These are phyloP conservation scores for Capitulum mitella DNA, from an alignment of 2,888 invertebrate species.

Conservation along the genomic window DNA sequence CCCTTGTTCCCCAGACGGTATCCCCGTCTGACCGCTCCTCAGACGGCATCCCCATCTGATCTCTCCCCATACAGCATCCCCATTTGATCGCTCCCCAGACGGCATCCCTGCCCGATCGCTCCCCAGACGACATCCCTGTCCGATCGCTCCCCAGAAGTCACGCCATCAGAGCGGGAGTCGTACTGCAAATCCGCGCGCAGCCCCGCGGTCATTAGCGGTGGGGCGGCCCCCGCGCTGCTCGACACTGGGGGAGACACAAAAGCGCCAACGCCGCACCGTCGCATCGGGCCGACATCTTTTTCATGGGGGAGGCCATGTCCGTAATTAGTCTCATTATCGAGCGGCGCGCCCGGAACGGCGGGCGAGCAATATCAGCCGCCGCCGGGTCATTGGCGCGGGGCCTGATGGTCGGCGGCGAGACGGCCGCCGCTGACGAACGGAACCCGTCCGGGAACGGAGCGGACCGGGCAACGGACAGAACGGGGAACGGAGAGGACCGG, in stretches of 20 bases:
- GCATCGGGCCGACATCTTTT: neutral
- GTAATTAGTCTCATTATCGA: slow-evolving; percentile 21
- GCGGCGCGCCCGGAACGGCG: neutral
- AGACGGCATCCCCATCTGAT: neutral
- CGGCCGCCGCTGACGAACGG: too few species aligned
- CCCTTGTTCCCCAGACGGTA: too few species aligned
- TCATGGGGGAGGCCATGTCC: neutral
- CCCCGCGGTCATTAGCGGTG: neutral
- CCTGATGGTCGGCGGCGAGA: neutral
- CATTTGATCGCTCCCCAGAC: neutral
- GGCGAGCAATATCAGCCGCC: neutral
- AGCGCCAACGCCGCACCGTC: neutral
- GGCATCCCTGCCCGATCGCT: neutral
- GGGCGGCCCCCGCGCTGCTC: neutral
- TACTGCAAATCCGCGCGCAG: neutral
- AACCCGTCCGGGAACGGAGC: too few species aligned
- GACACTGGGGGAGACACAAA: neutral
- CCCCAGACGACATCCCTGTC: neutral
- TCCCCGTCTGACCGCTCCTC: too few species aligned
- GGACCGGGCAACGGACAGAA: too few species aligned
- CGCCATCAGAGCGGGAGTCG: neutral
- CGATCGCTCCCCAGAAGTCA: neutral
- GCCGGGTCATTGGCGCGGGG: slow-evolving; percentile 1
- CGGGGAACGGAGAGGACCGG: too few species aligned
- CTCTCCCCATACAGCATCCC: too few species aligned